Conservation (phyloP, 2,113 vertebrate species). For the Catharus minimus region DNA sequence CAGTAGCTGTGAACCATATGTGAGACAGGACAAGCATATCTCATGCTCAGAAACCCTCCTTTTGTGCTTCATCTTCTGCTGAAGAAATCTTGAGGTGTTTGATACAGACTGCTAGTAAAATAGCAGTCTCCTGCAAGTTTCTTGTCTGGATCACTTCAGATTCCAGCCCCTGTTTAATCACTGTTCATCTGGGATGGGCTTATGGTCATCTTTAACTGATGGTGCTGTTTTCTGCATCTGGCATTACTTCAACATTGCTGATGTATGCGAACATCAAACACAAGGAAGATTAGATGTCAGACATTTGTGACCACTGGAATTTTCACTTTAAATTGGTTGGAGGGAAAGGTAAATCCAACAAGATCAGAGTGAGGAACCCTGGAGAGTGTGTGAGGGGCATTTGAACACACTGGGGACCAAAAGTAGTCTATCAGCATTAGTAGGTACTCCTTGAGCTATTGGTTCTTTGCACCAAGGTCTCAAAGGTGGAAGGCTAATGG, state of each 20-base stretch:
- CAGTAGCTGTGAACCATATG: not conserved
- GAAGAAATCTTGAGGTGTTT: not conserved
- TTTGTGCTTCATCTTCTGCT: not conserved
- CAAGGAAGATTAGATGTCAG: constrained; percentile 3
- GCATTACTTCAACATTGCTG: not conserved
- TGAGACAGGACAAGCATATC: not conserved
- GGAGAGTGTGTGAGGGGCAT: not conserved
- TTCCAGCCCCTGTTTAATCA: not conserved
- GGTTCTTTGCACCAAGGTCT: not conserved
- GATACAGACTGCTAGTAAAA: not conserved
- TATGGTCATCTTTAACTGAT: not conserved
- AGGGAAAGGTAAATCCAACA: not conserved
- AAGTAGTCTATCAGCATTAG: not conserved
- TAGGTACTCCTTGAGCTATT: not conserved
- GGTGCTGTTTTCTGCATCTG: not conserved
- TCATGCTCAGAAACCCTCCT: not conserved
- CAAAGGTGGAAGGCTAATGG: constrained; percentile 31
- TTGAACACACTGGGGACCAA: not conserved
- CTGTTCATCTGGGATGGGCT: not conserved
- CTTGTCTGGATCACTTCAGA: not conserved
- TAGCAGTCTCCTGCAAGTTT: not conserved
- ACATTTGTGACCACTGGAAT: not conserved
- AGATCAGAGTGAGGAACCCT: not conserved
- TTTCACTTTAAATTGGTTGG: not conserved
- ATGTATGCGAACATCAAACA: not conserved